Percentiles rank a stretch among this genome's conserved stretches.
These are phyloP conservation scores for Oxyura jamaicensis DNA, from an alignment of 2,113 vertebrate species.

Conservation along the genomic window DNA sequence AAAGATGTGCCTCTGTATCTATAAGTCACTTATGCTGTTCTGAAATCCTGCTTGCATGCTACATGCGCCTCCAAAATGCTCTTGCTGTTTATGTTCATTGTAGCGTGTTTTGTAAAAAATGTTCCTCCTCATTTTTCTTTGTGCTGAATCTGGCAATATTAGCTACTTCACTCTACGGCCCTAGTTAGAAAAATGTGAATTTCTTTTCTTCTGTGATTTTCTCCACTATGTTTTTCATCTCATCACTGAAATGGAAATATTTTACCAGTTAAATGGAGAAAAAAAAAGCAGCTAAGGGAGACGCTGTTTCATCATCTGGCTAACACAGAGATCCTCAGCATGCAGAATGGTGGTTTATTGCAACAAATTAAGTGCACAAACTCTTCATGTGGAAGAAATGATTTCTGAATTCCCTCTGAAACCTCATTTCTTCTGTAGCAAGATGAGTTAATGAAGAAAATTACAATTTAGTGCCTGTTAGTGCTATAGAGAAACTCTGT, in stretches of 20 bases:
- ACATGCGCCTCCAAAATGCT: neutral
- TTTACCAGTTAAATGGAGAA: neutral
- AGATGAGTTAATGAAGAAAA: constrained; percentile 31
- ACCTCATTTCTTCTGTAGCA: neutral
- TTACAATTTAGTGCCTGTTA: neutral
- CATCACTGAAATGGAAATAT: constrained; percentile 4
- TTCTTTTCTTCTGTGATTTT: constrained; percentile 2
- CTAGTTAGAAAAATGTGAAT: neutral
- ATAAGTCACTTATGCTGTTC: neutral
- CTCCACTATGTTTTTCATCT: neutral
- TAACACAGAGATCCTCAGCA: constrained; percentile 2
- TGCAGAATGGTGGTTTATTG: neutral
- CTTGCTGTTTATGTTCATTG: neutral
- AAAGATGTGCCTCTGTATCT: neutral
- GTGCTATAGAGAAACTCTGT: neutral
- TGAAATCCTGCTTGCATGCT: neutral
- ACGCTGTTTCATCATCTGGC: constrained; percentile 3
- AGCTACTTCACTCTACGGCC: neutral
- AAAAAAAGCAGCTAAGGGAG: neutral
- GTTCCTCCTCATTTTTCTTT: neutral
- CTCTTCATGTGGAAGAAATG: constrained; percentile 30
- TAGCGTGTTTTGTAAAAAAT: neutral
- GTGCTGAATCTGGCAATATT: neutral
- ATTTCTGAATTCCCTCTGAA: constrained; percentile 30
- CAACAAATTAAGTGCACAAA: constrained; percentile 18